Conservation (phyloP, 2,797 vertebrate genomes). For the Iguana delicatissima region DNA sequence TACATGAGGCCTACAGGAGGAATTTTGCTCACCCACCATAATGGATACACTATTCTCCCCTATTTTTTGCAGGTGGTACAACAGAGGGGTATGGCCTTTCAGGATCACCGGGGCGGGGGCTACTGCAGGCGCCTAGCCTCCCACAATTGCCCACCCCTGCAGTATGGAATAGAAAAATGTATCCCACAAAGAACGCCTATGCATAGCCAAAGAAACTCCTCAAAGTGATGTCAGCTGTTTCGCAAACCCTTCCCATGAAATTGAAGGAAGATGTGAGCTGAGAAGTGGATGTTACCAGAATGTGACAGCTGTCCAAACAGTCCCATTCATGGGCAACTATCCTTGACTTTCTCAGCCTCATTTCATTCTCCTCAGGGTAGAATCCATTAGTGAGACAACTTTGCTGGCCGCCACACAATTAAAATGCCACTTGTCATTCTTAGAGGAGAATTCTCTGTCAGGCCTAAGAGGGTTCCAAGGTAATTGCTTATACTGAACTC, state of each 20-base stretch:
- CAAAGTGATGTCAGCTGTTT: slow-evolving; percentile 1
- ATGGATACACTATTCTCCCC: too few relatives aligned
- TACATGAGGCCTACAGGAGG: too few relatives aligned
- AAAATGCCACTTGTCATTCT: neutral
- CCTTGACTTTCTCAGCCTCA: neutral
- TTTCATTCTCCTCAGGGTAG: neutral
- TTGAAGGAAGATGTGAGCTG: neutral
- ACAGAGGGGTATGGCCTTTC: too few relatives aligned
- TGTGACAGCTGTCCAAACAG: slow-evolving; percentile 40
- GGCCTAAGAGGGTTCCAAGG: neutral
- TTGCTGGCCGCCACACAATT: neutral
- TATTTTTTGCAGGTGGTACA: too few relatives aligned
- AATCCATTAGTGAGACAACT: neutral
- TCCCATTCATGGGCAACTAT: slow-evolving; percentile 21
- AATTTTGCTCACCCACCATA: too few relatives aligned
- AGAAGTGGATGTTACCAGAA: slow-evolving; percentile 2
- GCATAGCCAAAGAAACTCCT: slow-evolving; percentile 18
- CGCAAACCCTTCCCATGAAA: neutral
- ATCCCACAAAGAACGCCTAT: neutral
- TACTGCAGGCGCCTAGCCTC: too few relatives aligned
- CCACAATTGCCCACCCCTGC: too few relatives aligned
- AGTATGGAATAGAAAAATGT: neutral
- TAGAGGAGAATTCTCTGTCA: neutral
- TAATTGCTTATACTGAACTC: neutral
- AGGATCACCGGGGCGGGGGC: too few relatives aligned